Percentiles rank a stretch among this genome's conserved stretches.
Evolutionary conservation across 2,888 invertebrate species (phyloP).

Genomic region (Chironomus riparius): DNA sequence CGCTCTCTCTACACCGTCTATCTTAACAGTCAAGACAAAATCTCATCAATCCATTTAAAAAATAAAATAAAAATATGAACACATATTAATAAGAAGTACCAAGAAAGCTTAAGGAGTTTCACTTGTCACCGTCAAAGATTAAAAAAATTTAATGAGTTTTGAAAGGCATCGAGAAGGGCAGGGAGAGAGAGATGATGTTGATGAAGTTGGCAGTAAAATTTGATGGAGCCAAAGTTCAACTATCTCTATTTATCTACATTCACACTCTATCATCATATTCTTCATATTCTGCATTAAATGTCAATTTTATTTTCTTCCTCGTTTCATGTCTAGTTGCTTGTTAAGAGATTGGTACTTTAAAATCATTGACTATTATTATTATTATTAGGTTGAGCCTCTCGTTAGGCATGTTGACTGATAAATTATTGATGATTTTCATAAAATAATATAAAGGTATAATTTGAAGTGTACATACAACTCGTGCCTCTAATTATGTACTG

Average conservation of each 20-base stretch:
- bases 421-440: neutral
- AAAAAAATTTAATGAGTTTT: slow-evolving; percentile 6
- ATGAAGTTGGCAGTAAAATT: too few species aligned
- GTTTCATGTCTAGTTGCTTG: neutral
- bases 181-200: neutral
- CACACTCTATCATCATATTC: neutral
- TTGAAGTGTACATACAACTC: too few species aligned
- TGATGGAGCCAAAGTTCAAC: neutral
- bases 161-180: neutral
- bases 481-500: too few species aligned
- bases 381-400: neutral
- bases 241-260: neutral
- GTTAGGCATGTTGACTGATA: neutral
- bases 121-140: slow-evolving; percentile 1
- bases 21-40: neutral
- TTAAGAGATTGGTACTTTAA: neutral
- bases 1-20: neutral
- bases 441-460: too few species aligned
- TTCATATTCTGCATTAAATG: neutral
- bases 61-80: neutral
- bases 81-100: too few species aligned
- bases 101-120: neutral
- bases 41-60: neutral
- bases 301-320: neutral
- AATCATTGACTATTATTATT: neutral